These are phyloP conservation scores for Lepidurus apus DNA, from an alignment of 1,140 invertebrate genomes.

Conservation along the genomic window DNA sequence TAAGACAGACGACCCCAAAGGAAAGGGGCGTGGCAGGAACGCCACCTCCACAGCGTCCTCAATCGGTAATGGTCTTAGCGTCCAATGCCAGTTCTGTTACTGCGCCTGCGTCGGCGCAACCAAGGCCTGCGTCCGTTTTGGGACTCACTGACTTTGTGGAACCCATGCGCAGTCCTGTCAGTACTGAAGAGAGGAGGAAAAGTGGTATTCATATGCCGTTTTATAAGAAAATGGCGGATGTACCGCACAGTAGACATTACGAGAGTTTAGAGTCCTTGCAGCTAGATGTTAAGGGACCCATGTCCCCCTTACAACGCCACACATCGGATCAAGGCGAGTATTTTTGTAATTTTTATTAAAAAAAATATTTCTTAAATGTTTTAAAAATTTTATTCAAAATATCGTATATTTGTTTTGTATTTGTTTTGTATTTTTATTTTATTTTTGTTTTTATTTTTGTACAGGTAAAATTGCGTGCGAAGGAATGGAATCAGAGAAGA, in stretches of 20 bases:
- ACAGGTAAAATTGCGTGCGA: neutral
- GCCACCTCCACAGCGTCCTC: slow-evolving; percentile 27
- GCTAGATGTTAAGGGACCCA: slow-evolving; percentile 24
- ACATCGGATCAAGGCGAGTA: neutral
- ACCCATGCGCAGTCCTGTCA: slow-evolving; percentile 23
- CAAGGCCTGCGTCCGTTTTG: slow-evolving; percentile 1
- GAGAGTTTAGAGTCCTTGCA: slow-evolving; percentile 34
- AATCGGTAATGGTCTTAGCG: slow-evolving; percentile 23
- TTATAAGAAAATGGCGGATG: slow-evolving; percentile 33
- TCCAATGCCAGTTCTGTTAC: neutral
- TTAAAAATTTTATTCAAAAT: too few species aligned
- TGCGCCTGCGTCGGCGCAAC: slow-evolving; percentile 10
- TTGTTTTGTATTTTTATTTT: too few species aligned
- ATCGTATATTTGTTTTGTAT: too few species aligned
- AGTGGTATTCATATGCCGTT: slow-evolving; percentile 20
- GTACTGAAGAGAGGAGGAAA: slow-evolving; percentile 16
- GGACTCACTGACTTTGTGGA: neutral
- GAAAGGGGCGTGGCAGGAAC: neutral
- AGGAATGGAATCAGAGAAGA: slow-evolving; percentile 25
- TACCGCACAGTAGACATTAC: slow-evolving; percentile 33
- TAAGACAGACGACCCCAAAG: slow-evolving; percentile 4
- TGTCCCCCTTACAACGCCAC: slow-evolving; percentile 21
- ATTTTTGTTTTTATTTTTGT: too few species aligned
- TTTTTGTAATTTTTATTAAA: neutral
- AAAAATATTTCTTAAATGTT: too few species aligned